Evolutionary conservation across 2,888 invertebrate species (phyloP), one percentile per base, ranked within the genome.

Genomic region (Agrenia bidenticulata): DNA sequence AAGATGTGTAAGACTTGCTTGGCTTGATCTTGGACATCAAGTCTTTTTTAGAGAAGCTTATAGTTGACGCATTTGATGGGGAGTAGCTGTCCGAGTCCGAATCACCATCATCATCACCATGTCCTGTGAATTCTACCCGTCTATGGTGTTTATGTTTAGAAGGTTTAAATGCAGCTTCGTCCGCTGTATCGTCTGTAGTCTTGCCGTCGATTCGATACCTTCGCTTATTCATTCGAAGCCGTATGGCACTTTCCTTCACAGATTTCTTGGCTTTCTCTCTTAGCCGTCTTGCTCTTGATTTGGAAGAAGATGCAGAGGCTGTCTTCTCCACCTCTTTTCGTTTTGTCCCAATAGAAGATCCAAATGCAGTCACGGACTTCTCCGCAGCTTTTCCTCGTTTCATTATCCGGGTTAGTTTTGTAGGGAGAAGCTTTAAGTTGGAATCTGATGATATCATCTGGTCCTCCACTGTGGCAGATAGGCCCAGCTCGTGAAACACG

Each of bases 1-100:
- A 27, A 27, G 61, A 60, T 15, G 19, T n/a, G 19, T 69, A 66
- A 2, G 13, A n/a, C n/a, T 60, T 69, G 13, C 61, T 57, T 0
- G 66, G 61, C 39, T 69, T 69, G 2, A 69, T 61, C 17, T 66
- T 66, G 5, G 45, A 9, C 61, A 69, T 63, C 23, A 69, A 64
- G 1, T 61, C 61, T 21, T 63, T 11, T 23, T 55, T 61, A 1
- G 69, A 69, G 15, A 64, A 45, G 4, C 32, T 11, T 2, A 54
- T 24, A 2, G 61, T 56, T 15, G 19, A 45, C 13, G 37, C 26
- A 1, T 45, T 4, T 15, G 45, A 45, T n/a, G 45, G n/a, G 5
- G 15, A 15, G 45, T 45, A 45, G 5, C 19, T 19, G 45, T 15
- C 39, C n/a, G n/a, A n/a, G n/a, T n/a, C n/a, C n/a, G n/a, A n/a